Evolutionary conservation across 2,888 invertebrate species (phyloP).

Genomic region (Melanophora roralis): DNA sequence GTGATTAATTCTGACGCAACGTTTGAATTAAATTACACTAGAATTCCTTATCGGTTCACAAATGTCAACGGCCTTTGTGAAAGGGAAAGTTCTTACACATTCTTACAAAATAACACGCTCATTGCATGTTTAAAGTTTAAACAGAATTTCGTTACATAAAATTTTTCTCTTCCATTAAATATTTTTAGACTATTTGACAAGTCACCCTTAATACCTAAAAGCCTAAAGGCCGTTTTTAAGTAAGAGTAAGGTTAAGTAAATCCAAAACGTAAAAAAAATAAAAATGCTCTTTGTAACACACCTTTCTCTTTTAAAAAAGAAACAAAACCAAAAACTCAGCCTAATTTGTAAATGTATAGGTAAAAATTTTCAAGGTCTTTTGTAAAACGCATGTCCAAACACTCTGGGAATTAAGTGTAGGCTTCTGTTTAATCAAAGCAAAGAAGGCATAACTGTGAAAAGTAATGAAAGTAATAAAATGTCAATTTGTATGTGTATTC

Average conservation of each 20-base stretch:
- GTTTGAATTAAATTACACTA: no score
- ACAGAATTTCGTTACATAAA: slow-evolving; percentile 21
- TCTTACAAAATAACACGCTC: not conserved
- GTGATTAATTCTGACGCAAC: no score
- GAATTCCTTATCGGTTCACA: no score
- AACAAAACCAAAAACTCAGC: not conserved
- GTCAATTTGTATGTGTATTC: no score
- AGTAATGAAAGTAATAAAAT: no score
- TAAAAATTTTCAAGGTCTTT: slow-evolving; percentile 52
- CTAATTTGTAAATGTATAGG: not conserved
- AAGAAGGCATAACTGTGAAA: slow-evolving; percentile 8
- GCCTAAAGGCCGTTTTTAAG: no score
- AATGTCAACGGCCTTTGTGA: slow-evolving; percentile 47
- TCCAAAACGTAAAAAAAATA: not conserved
- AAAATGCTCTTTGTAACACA: not conserved
- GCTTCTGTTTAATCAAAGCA: no score
- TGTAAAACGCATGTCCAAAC: slow-evolving; percentile 52
- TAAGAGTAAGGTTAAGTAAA: not conserved
- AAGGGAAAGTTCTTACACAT: slow-evolving; percentile 49
- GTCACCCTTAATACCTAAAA: slow-evolving; percentile 32
- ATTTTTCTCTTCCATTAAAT: not conserved
- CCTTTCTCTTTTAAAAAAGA: slow-evolving; percentile 26
- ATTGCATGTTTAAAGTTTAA: no score
- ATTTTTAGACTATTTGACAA: not conserved
- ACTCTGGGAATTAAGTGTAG: slow-evolving; percentile 12